Evolutionary conservation across 53 echinoderm and acorn worm genomes (phyloP).

Genomic region (Zoroaster sp.): DNA sequence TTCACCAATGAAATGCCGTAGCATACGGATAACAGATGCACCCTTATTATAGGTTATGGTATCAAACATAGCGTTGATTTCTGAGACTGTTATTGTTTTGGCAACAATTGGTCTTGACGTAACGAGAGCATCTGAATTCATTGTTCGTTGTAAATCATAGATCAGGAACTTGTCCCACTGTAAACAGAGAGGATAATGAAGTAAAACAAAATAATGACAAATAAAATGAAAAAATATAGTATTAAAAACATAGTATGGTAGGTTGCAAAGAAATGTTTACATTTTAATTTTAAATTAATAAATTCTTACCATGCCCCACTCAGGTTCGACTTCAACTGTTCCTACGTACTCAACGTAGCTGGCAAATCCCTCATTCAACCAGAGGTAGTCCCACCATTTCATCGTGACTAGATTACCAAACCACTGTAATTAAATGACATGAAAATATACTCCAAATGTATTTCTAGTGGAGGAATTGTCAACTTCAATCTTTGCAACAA

Average conservation of each 20-base stretch:
- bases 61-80: slow-evolving; percentile 82
- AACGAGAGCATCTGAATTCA: slow-evolving; percentile 64
- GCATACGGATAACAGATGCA: slow-evolving; percentile 83
- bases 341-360: slow-evolving; percentile 85
- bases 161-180: slow-evolving; percentile 82
- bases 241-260: no score
- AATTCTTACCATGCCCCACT: slow-evolving; percentile 83
- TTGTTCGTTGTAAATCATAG: slow-evolving; percentile 62
- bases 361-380: slow-evolving; percentile 95
- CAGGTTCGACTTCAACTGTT: slow-evolving; percentile 61
- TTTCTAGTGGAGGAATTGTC: no score
- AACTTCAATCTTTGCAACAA: no score
- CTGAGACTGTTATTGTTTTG: slow-evolving; percentile 70
- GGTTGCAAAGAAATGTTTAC: no score
- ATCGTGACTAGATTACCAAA: slow-evolving; percentile 93
- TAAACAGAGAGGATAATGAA: background rate
- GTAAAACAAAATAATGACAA: background rate
- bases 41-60: slow-evolving; percentile 89
- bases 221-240: background rate
- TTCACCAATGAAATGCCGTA: slow-evolving; percentile 79
- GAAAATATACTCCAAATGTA: no score
- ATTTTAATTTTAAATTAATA: background rate
- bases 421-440: slow-evolving; percentile 74
- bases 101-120: slow-evolving; percentile 87
- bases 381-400: slow-evolving; percentile 89